phyloP scores from a whole-genome alignment of 2,888 invertebrate genomes.

The Brachypterus glaber region DNA sequence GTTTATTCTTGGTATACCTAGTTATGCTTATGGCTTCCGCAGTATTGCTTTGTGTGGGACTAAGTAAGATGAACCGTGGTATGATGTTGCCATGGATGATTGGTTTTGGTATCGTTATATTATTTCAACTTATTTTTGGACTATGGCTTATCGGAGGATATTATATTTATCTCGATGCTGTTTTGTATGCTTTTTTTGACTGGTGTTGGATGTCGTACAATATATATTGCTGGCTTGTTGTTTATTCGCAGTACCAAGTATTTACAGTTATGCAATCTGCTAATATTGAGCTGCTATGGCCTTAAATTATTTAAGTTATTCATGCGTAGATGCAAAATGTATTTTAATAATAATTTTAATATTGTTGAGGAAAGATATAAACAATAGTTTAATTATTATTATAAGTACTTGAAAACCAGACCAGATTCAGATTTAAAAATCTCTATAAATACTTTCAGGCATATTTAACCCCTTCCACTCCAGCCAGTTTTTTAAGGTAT shows the following conservation, averaged over 20 bases:
- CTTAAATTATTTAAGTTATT: slow-evolving; percentile 35
- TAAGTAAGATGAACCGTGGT: slow-evolving; percentile 63
- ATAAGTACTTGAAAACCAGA: no score
- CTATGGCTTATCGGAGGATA: slow-evolving; percentile 82
- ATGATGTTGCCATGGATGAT: slow-evolving; percentile 73
- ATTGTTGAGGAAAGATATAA: no score
- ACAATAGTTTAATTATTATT: no score
- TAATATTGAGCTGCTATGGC: slow-evolving; percentile 71
- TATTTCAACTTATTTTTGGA: slow-evolving; percentile 71
- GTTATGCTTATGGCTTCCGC: slow-evolving; percentile 48
- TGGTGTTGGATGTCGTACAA: slow-evolving; percentile 82
- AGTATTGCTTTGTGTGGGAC: slow-evolving; percentile 52
- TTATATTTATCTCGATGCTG: slow-evolving; percentile 77
- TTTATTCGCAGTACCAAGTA: slow-evolving; percentile 75
- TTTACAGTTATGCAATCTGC: slow-evolving; percentile 75
- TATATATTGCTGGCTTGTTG: slow-evolving; percentile 83
- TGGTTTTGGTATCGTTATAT: slow-evolving; percentile 56
- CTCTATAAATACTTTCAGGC: no score
- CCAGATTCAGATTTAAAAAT: no score
- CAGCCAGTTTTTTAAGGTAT: no score
- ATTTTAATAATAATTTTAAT: slow-evolving; percentile 1
- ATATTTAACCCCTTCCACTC: no score
- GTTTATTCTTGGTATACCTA: slow-evolving; percentile 52
- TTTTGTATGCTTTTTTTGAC: slow-evolving; percentile 63
- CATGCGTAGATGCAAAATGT: background rate